Evolutionary conservation across 2,888 invertebrate genomes (phyloP), one percentile per base, ranked within the genome.

Genomic region (Ethmia dodecea): DNA sequence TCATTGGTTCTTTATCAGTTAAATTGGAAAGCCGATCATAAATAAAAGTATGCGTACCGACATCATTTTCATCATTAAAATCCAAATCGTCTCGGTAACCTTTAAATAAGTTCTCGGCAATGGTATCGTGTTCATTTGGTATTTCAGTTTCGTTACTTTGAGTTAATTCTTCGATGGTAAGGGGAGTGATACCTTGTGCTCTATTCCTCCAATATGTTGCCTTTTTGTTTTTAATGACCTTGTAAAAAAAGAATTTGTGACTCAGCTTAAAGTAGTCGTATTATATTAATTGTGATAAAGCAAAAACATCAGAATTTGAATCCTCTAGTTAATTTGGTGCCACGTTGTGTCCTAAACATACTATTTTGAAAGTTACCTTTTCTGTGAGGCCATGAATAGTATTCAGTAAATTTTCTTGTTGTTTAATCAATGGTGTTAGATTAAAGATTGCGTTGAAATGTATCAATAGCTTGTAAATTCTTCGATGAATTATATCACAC

Each of bases 401-500:
- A 33, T 83, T 79, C 44, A 94, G 80, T 12, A 94, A 88, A 34
- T 89, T 80, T 6, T 88, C 86, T 62, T 94, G 94, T 49, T 90
- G 88, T 55, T 91, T 89, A 27, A 89, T 91, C 66, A 93, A 88
- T 15, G 89, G 88, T 3, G 93, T 90, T 3, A 92, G 65, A 47
- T 91, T 91, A 75, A 93, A 94, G 24, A 93, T 72, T 42, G 90
- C 67, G 47, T 94, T 93, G 12, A 91, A 89, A 43, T 93, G 88
- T 30, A 94, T 76, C 89, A 93, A 91, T 13, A 93, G 65, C 61
- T 93, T 92, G 43, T 92, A 91, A 58, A 94, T 94, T 33, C 94
- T 89, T 46, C 92, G 87, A 55, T 94, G 94, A 5, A 94, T 89
- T 33, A 94, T 94, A 50, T 93, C 93, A 58, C 93, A 94, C 93